A percentile compares a stretch with the other conserved stretches of the same genome.
Evolutionary conservation across 1,140 invertebrate species (phyloP).

Genomic region (Gerris buenoi): DNA sequence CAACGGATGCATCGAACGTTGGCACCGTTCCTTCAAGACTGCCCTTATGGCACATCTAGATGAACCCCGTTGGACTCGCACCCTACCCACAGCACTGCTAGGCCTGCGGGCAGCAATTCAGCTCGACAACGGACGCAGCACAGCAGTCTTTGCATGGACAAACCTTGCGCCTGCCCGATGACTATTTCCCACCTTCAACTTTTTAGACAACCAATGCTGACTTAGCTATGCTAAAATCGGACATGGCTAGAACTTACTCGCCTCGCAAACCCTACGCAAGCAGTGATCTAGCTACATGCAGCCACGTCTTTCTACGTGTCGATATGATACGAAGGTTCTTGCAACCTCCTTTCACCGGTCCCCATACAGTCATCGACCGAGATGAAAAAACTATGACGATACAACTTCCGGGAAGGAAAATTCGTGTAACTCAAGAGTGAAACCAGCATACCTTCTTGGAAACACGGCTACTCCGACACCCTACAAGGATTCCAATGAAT

Average conservation of each 20-base stretch:
- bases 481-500: too few relatives aligned
- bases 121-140: too few relatives aligned
- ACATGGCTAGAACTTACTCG: too few relatives aligned
- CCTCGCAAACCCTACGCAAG: too few relatives aligned
- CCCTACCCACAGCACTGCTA: background rate
- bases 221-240: too few relatives aligned
- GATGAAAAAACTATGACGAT: background rate
- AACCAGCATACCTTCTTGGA: too few relatives aligned
- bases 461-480: too few relatives aligned
- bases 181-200: too few relatives aligned
- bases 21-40: conserved; percentile 25
- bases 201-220: too few relatives aligned
- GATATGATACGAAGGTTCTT: background rate
- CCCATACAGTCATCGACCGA: background rate
- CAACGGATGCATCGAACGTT: conserved; percentile 27
- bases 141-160: too few relatives aligned
- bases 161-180: too few relatives aligned
- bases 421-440: background rate
- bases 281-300: background rate
- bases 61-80: background rate
- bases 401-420: background rate
- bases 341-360: background rate
- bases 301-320: background rate
- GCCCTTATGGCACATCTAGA: background rate
- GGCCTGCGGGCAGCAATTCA: too few relatives aligned